These are phyloP conservation scores for Scleropages formosus DNA, from an alignment of 2,797 vertebrate genomes.

Conservation along the genomic window DNA sequence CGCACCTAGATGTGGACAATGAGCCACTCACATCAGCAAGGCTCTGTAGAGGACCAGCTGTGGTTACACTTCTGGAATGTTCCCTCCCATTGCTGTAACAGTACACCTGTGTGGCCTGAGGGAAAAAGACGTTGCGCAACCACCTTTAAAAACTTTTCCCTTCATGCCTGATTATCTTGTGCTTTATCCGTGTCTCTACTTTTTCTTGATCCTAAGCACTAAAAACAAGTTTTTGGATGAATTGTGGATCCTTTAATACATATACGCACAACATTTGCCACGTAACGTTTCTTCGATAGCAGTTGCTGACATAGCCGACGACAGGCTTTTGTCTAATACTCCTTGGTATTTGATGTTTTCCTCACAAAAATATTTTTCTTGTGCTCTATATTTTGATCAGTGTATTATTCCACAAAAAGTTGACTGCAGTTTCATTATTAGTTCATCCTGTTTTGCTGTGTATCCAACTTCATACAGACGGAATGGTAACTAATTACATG, in stretches of 20 bases:
- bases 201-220: background rate
- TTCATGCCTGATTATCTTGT: conserved; percentile 31
- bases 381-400: too few species aligned
- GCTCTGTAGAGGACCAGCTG: conserved; percentile 33
- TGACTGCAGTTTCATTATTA: too few species aligned
- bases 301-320: too few species aligned
- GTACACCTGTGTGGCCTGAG: conserved; percentile 27
- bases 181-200: conserved; percentile 1
- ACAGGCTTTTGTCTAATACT: too few species aligned
- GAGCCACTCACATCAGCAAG: conserved; percentile 23
- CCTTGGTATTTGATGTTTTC: too few species aligned
- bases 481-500: too few species aligned
- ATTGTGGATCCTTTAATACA: background rate
- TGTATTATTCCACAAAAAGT: too few species aligned
- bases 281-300: background rate
- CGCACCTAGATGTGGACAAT: conserved; percentile 34
- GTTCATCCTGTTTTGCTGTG: too few species aligned
- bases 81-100: conserved; percentile 35
- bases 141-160: background rate
- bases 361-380: too few species aligned
- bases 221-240: too few species aligned
- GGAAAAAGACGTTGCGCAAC: background rate
- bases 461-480: too few species aligned
- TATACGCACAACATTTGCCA: background rate
- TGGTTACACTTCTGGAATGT: conserved; percentile 43